phyloP scores from a whole-genome alignment of 1,140 invertebrate species.

The Drosophila auraria region DNA sequence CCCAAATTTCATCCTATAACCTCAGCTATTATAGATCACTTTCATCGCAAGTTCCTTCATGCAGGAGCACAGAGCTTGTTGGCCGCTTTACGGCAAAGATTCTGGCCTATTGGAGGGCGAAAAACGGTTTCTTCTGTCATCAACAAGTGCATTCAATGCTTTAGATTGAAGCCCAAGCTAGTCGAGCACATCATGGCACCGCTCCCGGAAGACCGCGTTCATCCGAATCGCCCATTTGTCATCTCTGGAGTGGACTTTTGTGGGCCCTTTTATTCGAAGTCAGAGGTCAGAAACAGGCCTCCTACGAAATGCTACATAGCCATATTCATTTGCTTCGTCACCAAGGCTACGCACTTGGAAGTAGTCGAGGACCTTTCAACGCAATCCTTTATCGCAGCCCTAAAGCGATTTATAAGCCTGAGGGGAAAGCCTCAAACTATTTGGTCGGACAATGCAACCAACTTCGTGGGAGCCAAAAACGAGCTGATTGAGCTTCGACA shows the following conservation, averaged over 20 bases:
- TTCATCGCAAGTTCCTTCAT: background rate
- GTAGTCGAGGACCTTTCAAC: background rate
- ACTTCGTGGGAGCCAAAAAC: background rate
- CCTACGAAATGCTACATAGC: slow-evolving; percentile 4
- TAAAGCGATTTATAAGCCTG: slow-evolving; percentile 1
- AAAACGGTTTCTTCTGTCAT: slow-evolving; percentile 48
- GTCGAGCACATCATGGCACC: slow-evolving; percentile 74
- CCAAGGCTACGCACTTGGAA: slow-evolving; percentile 10
- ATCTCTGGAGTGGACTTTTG: background rate
- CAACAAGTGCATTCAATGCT: slow-evolving; percentile 76
- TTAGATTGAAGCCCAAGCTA: slow-evolving; percentile 47
- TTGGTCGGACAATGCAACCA: background rate
- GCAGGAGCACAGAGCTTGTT: background rate
- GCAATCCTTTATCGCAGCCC: background rate
- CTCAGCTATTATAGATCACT: background rate
- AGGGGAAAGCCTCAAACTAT: background rate
- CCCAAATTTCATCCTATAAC: background rate
- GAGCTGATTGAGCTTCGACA: background rate
- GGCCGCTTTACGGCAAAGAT: slow-evolving; percentile 18
- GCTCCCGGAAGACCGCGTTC: slow-evolving; percentile 45
- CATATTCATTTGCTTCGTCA: slow-evolving; percentile 1
- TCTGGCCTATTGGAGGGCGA: slow-evolving; percentile 70
- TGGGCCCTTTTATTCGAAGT: background rate
- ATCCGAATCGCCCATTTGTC: background rate
- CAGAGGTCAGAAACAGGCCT: background rate